Conservation (phyloP, 2,113 vertebrate species). For the Myotis lucifugus region DNA sequence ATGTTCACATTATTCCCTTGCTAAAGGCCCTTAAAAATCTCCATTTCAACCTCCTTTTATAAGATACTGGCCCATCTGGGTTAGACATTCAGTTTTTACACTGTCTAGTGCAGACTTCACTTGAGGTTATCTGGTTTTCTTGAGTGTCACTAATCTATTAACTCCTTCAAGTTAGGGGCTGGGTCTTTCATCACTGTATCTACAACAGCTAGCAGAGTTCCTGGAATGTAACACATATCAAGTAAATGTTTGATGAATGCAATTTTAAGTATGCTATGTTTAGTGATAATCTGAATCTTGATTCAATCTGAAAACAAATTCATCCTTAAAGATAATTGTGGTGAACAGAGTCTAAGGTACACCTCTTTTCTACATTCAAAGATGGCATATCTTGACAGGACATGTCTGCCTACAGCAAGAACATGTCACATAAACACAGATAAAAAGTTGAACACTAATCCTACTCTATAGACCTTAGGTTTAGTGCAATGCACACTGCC, state of each 20-base stretch:
- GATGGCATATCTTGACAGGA: constrained; percentile 23
- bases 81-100: constrained; percentile 23
- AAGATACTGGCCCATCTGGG: neutral
- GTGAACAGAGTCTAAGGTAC: constrained; percentile 28
- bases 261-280: constrained; percentile 14
- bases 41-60: constrained; percentile 4
- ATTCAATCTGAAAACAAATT: constrained; percentile 60
- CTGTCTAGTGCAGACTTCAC: neutral
- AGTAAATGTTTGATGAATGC: constrained; percentile 36
- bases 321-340: neutral
- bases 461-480: neutral
- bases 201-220: neutral
- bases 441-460: constrained; percentile 42
- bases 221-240: neutral
- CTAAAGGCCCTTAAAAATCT: neutral
- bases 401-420: neutral
- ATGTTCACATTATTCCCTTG: neutral
- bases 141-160: constrained; percentile 25
- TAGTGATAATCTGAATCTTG: neutral
- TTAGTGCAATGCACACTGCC: neutral
- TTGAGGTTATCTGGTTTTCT: neutral
- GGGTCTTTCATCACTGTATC: constrained; percentile 40
- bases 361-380: neutral
- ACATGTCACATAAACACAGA: neutral
- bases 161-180: constrained; percentile 16